Percentiles rank a stretch among this genome's conserved stretches.
Conservation (phyloP, 2,888 invertebrate species). For the Cotesia congregata region DNA sequence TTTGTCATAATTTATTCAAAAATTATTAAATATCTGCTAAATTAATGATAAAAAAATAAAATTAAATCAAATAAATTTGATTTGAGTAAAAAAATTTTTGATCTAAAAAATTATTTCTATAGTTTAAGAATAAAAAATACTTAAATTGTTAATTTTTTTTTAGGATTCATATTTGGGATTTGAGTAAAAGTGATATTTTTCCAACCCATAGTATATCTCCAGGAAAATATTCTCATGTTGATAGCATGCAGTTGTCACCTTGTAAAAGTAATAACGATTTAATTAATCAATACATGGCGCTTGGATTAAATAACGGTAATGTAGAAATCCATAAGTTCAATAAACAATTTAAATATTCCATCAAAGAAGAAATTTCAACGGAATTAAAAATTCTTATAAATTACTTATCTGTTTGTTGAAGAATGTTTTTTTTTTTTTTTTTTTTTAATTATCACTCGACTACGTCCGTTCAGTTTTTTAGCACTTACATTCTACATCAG, state of each 20-base stretch:
- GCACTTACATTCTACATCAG: constrained; percentile 3
- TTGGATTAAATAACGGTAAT: constrained; percentile 69
- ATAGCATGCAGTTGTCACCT: constrained; percentile 70
- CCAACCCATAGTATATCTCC: constrained; percentile 71
- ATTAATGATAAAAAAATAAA: background rate
- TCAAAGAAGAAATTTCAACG: constrained; percentile 63
- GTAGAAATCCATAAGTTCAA: constrained; percentile 71
- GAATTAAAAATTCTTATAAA: constrained; percentile 71
- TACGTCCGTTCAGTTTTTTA: constrained; percentile 23
- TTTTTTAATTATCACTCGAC: background rate
- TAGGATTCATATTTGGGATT: constrained; percentile 73
- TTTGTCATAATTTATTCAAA: background rate
- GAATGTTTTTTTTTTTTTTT: background rate
- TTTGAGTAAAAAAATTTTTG: background rate
- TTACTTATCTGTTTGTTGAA: constrained; percentile 64
- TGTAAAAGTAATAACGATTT: constrained; percentile 60
- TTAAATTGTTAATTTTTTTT: constrained; percentile 11
- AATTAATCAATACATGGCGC: constrained; percentile 69
- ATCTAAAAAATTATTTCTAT: background rate
- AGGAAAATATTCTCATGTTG: constrained; percentile 65
- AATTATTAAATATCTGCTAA: background rate
- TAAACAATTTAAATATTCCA: constrained; percentile 67
- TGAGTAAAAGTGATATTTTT: constrained; percentile 71
- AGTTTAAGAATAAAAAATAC: constrained; percentile 23
- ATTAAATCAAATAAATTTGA: background rate